Conservation (phyloP, 2,888 invertebrate species). For the Uloborus plumipes region DNA sequence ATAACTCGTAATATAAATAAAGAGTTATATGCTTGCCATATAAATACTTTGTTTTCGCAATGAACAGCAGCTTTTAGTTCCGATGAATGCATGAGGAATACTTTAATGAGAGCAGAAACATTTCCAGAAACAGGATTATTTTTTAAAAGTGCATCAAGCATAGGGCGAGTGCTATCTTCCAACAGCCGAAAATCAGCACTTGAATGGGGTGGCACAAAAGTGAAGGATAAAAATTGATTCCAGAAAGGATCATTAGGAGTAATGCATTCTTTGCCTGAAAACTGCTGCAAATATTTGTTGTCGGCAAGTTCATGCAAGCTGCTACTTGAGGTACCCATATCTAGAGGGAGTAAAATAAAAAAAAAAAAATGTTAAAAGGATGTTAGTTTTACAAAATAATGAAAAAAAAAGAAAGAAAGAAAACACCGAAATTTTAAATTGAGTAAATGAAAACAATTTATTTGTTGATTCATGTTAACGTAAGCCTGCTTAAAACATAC, state of each 20-base stretch:
- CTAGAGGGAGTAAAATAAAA: neutral
- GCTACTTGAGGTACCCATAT: slow-evolving; percentile 66
- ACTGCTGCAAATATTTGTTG: slow-evolving; percentile 84
- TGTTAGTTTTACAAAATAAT: no score
- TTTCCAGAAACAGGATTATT: slow-evolving; percentile 93
- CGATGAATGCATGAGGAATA: slow-evolving; percentile 85
- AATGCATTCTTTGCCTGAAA: slow-evolving; percentile 85
- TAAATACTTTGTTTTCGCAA: slow-evolving; percentile 83
- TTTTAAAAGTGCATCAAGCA: slow-evolving; percentile 81
- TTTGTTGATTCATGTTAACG: no score
- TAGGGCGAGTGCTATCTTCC: slow-evolving; percentile 84
- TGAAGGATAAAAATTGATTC: slow-evolving; percentile 93
- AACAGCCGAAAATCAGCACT: slow-evolving; percentile 84
- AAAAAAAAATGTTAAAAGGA: no score
- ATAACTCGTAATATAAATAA: slow-evolving; percentile 86
- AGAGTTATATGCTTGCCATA: slow-evolving; percentile 96
- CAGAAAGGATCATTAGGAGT: slow-evolving; percentile 91
- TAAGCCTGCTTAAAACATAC: no score
- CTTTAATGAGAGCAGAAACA: slow-evolving; percentile 86
- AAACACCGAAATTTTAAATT: no score
- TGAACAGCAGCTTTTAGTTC: slow-evolving; percentile 88
- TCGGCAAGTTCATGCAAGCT: slow-evolving; percentile 79
- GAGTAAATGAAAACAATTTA: no score
- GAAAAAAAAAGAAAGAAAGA: no score
- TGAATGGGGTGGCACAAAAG: slow-evolving; percentile 76